Evolutionary conservation across 2,797 vertebrate species (phyloP).

Genomic region (Cirrhinus mrigala): DNA sequence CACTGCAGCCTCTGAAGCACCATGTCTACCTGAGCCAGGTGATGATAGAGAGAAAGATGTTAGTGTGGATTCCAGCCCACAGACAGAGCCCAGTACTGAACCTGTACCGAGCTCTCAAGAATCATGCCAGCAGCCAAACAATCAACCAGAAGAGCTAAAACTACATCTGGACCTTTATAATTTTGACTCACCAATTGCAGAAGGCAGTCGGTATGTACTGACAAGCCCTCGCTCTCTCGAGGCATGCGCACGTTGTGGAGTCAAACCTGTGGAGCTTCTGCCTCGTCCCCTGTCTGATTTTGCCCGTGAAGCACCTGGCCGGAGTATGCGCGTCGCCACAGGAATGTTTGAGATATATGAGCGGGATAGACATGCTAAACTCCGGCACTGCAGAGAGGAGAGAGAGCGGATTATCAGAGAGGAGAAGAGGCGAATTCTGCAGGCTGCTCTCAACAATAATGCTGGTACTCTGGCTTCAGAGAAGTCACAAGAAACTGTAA

Average conservation of each 20-base stretch:
- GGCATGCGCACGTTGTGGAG: slow-evolving; percentile 92
- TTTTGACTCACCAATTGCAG: slow-evolving; percentile 90
- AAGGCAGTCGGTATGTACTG: slow-evolving; percentile 96
- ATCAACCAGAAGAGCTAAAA: slow-evolving; percentile 79
- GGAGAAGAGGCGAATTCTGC: slow-evolving; percentile 89
- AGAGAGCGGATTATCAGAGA: slow-evolving; percentile 91
- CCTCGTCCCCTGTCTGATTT: slow-evolving; percentile 87
- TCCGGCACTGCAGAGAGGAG: slow-evolving; percentile 92
- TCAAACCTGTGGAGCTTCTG: slow-evolving; percentile 95
- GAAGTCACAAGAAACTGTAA: slow-evolving; percentile 60
- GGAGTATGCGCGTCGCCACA: slow-evolving; percentile 92
- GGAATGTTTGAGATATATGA: slow-evolving; percentile 94
- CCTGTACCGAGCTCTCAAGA: slow-evolving; percentile 48
- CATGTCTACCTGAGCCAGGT: slow-evolving; percentile 71
- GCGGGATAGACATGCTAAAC: slow-evolving; percentile 87
- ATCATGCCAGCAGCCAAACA: slow-evolving; percentile 58
- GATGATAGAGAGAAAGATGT: slow-evolving; percentile 69
- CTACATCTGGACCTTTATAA: slow-evolving; percentile 95
- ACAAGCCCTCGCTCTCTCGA: slow-evolving; percentile 96
- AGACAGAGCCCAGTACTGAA: slow-evolving; percentile 67
- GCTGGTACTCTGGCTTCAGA: slow-evolving; percentile 62
- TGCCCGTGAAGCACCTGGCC: slow-evolving; percentile 89
- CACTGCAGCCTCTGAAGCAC: slow-evolving; percentile 68
- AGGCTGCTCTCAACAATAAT: slow-evolving; percentile 70
- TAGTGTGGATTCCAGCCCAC: slow-evolving; percentile 67